Evolutionary conservation across 2,888 invertebrate species (phyloP), one percentile per base, ranked within the genome.

Genomic region (Caenorhabditis virilis): DNA sequence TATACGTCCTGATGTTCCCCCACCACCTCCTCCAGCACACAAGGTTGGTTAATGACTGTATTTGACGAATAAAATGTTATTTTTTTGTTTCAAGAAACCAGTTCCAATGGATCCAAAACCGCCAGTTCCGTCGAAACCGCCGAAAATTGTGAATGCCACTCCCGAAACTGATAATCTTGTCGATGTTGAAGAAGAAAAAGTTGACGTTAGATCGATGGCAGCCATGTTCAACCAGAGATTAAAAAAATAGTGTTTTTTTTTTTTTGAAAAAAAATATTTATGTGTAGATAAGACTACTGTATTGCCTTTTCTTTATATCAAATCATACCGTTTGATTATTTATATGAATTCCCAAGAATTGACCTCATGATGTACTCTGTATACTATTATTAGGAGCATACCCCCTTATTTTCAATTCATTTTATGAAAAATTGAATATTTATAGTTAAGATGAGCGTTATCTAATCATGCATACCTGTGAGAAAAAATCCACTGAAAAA

Each of bases 1-100:
- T 22, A 45, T 64, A 20, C 59, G 70, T 13, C 66, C 74, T 23
- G 69, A 57, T 30, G 50, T 61, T 25, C 65, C 70, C 33, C 72
- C 73, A 16, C 72, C 72, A 36, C 73, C 73, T 5, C 69, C 66
- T 16, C 46, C 60, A 5, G 45, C 59, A n/a, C 65, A 64, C 38
- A 33, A 48, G 50, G 64, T 64, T 30, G 2, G 46, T 46, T 36
- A 6, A 25, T 22, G 2, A 22, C 7, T 47, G 16, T 39, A 36
- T 39, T 5, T 20, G 3, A 5, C 13, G 6, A 39, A 18, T 20
- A 39, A 20, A 39, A 7, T 18, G 9, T 39, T 20, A 42, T n/a
- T 42, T 42, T 23, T 42, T 42, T 18, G n/a, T 36, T 51, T 53
- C 35, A 56, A 60, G 56, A 56, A 53, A 39, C 61, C 63, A 26